Percentiles rank a stretch among this genome's conserved stretches.
Evolutionary conservation across 2,888 invertebrate genomes (phyloP).

Genomic region (Leptopilina syphax): DNA sequence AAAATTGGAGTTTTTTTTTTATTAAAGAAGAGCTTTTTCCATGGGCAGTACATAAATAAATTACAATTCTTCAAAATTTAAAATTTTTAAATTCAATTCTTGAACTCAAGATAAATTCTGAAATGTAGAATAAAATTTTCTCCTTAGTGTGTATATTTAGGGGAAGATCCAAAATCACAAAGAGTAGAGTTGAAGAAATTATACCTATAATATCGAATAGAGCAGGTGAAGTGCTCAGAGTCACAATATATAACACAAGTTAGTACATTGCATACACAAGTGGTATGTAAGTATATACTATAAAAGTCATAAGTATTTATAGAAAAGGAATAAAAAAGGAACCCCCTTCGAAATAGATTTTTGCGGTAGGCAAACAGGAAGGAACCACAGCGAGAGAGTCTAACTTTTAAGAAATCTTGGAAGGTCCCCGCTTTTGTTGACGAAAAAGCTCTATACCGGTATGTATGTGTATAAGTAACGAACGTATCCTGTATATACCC

Average conservation of each 20-base stretch:
- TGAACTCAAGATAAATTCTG: too few relatives aligned
- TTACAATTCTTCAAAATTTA: too few relatives aligned
- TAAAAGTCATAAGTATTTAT: not conserved
- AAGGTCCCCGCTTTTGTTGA: conserved; percentile 19
- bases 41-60: too few relatives aligned
- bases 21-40: too few relatives aligned
- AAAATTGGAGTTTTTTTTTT: too few relatives aligned
- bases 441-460: conserved; percentile 40
- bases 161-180: not conserved
- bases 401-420: conserved; percentile 28
- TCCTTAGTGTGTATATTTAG: not conserved
- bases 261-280: conserved; percentile 2
- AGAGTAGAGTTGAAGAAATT: not conserved
- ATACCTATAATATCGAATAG: not conserved
- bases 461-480: conserved; percentile 32
- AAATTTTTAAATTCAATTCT: too few relatives aligned
- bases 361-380: conserved; percentile 14
- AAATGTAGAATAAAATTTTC: too few relatives aligned
- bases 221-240: not conserved
- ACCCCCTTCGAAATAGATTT: not conserved
- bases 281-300: not conserved
- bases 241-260: not conserved
- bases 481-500: conserved; percentile 52
- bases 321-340: not conserved
- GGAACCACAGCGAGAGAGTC: not conserved